phyloP scores from a whole-genome alignment of 2,113 vertebrate species.

The Actenoides lindsayi region DNA sequence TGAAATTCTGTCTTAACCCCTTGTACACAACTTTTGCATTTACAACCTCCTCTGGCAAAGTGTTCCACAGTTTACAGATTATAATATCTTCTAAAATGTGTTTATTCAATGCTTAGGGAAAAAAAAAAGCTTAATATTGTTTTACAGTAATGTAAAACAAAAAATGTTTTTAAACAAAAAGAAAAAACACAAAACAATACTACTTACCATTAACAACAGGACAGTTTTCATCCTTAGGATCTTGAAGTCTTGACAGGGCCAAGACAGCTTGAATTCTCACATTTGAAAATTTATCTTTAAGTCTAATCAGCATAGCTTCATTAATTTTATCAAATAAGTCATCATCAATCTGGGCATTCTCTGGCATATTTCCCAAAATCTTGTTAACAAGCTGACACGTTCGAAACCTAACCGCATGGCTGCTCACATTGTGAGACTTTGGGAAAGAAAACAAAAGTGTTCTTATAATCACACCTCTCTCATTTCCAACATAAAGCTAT shows the following conservation, averaged over 20 bases:
- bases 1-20: neutral
- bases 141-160: neutral
- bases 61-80: neutral
- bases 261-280: constrained; percentile 93
- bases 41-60: neutral
- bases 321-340: constrained; percentile 93
- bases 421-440: constrained; percentile 88
- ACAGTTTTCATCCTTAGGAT: constrained; percentile 88
- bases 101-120: neutral
- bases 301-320: constrained; percentile 88
- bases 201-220: constrained; percentile 87
- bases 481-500: neutral
- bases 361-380: constrained; percentile 90
- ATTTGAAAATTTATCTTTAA: constrained; percentile 93
- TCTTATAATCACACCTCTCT: neutral
- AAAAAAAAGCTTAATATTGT: neutral
- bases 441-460: neutral
- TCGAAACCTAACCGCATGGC: constrained; percentile 91
- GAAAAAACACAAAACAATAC: neutral
- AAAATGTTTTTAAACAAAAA: neutral
- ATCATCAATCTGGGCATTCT: constrained; percentile 94
- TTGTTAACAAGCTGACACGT: constrained; percentile 93
- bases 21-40: neutral
- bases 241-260: constrained; percentile 93
- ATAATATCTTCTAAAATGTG: neutral